A percentile compares a stretch with the other conserved stretches of the same genome.
These are phyloP conservation scores for Congeria kusceri DNA, from an alignment of 2,888 invertebrate genomes.

Conservation along the genomic window DNA sequence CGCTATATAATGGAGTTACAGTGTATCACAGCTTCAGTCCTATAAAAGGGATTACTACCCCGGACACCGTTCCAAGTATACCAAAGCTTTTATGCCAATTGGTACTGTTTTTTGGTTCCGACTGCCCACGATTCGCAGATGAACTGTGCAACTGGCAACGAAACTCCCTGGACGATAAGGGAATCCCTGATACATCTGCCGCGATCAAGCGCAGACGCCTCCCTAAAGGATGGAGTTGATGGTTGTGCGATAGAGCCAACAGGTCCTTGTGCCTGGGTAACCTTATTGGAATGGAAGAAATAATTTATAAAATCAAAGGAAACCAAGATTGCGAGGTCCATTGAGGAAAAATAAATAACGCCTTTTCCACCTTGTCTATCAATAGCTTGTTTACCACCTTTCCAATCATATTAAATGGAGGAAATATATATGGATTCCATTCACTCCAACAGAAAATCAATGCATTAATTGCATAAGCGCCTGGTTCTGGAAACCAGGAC, in stretches of 20 bases:
- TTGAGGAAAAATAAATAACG: slow-evolving; percentile 41
- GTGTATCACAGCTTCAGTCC: slow-evolving; percentile 35
- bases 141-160: slow-evolving; percentile 1
- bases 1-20: too few species aligned
- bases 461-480: slow-evolving; percentile 35
- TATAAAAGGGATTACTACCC: slow-evolving; percentile 21
- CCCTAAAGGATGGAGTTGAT: slow-evolving; percentile 16
- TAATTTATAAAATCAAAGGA: slow-evolving; percentile 37
- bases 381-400: slow-evolving; percentile 49
- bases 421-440: slow-evolving; percentile 48
- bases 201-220: slow-evolving; percentile 25
- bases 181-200: slow-evolving; percentile 35
- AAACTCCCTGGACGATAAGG: slow-evolving; percentile 26
- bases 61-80: slow-evolving; percentile 20
- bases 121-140: slow-evolving; percentile 29
- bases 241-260: slow-evolving; percentile 16
- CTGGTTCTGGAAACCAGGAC: slow-evolving; percentile 51
- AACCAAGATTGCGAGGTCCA: slow-evolving; percentile 60
- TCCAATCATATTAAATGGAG: slow-evolving; percentile 51
- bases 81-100: slow-evolving; percentile 36
- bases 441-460: slow-evolving; percentile 49
- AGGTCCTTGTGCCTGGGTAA: slow-evolving; percentile 48
- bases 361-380: slow-evolving; percentile 45
- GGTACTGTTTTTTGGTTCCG: slow-evolving; percentile 45
- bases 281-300: slow-evolving; percentile 45